Evolutionary conservation across 2,113 vertebrate species (phyloP).

Genomic region (Dendropsophus ebraccatus): DNA sequence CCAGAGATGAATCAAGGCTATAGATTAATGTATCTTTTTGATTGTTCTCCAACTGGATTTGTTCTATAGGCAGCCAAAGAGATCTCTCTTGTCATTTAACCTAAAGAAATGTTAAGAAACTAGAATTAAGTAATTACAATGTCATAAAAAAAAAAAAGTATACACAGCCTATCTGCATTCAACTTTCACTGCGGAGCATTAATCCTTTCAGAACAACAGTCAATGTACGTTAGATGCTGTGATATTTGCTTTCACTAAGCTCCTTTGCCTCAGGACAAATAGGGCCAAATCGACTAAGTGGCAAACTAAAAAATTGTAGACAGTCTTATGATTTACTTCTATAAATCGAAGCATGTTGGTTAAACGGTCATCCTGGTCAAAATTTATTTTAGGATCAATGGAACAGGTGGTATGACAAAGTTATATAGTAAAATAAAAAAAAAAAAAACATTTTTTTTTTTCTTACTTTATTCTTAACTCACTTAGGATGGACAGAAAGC

Average conservation of each 20-base stretch:
- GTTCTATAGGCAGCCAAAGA: constrained; percentile 73
- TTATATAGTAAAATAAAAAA: neutral
- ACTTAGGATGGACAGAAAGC: too few species aligned
- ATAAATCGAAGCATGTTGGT: neutral
- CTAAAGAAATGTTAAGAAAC: constrained; percentile 65
- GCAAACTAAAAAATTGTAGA: neutral
- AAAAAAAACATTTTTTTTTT: too few species aligned
- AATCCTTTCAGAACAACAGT: constrained; percentile 30
- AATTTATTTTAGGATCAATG: neutral
- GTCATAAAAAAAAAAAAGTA: constrained; percentile 37
- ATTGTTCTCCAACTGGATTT: constrained; percentile 77
- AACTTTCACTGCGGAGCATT: neutral
- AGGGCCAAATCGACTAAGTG: neutral
- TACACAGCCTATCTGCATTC: neutral
- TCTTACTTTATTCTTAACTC: too few species aligned
- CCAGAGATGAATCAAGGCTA: constrained; percentile 77
- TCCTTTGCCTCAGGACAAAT: neutral
- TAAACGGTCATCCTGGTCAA: neutral
- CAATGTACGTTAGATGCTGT: constrained; percentile 19
- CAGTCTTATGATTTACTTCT: neutral
- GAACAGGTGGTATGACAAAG: neutral
- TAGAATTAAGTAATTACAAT: constrained; percentile 66
- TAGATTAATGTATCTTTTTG: constrained; percentile 81
- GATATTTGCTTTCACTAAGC: neutral
- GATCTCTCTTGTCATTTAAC: constrained; percentile 70